Base-by-base conservation (phyloP, 2,888 invertebrate species). In the Melanostoma mellinum region DNA sequence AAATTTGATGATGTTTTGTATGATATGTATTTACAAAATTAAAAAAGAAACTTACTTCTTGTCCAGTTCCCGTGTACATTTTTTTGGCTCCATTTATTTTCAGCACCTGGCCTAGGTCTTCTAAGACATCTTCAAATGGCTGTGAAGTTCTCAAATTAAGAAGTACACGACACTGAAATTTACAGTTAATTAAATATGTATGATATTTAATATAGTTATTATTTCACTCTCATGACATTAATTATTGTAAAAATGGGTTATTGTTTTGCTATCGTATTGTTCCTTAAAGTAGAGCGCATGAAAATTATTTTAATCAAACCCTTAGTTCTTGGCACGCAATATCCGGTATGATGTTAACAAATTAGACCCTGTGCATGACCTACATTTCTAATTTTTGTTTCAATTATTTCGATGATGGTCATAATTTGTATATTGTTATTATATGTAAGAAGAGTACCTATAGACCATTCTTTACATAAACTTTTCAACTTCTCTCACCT, bases 61-160 rank as follows among this genome's bases (percentile, higher is more conserved):
- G 97, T 42, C 97, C 97, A 42, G 95, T 95, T 56, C 97, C 96
- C 38, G 98, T 98, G 92, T 96, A 97, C 95, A 98, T 97, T 90
- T 96, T 93, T 90, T 96, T 96, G 86, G 97, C 97, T 80, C 97
- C 96, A 88, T 94, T 96, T 95, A 97, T 96, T 92, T 97, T 97
- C 85, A 98, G 93, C 56, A 98, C 97, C 92, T 97, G 96, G 55
- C 98, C 98, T 88, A 98, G 93, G 92, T 98, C 98, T 90, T 96
- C 96, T 74, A 98, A 92, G 40, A 98, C 97, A 89, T 98, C 98
- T 92, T 98, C 98, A 89, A 98, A 98, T 0, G 97, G 97, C 89
- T 98, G 98, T 38, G 96, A 95, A 20, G 98, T 98, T 85, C 97
- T 94, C 87, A 98, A 94, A 90, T 98, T 98, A 84, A 98, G 92